Evolutionary conservation across 2,113 vertebrate species (phyloP), one percentile per base, ranked within the genome.

Genomic region (Pelecanus crispus): DNA sequence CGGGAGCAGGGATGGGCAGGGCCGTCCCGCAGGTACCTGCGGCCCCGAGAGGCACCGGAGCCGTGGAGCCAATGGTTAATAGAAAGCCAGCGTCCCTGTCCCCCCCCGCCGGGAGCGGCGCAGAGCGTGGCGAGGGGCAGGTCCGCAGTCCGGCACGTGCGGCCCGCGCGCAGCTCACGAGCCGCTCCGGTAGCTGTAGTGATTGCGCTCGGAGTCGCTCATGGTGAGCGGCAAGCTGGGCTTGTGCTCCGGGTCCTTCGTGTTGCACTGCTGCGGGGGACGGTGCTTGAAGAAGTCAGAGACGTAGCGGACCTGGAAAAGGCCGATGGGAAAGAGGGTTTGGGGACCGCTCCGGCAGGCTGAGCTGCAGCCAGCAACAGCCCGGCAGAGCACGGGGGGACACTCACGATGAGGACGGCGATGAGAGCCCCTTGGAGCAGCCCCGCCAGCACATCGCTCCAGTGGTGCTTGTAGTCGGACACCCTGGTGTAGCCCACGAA

Each of bases 401-500:
- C 59, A 98, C 98, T 99, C 97, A 99, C 99, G 0, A 98, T 98
- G 81, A 99, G 98, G 45, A 98, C 31, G 13, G 99, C 99, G 10
- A 99, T 97, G 28, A 99, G 98, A 1, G 99, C 99, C 36, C 99
- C 99, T 95, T 99, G 99, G 90, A 99, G 98, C 93, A 99, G 98
- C 82, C 99, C 99, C 13, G 97, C 97, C 83, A 99, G 97, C 58
- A 99, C 99, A 3, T 99, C 99, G 6, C 99, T 99, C 99, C 99
- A 99, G 98, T 99, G 99, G 97, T 99, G 99, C 83, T 99, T 99
- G 98, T 99, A 99, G 98, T 99, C 99, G 0, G 99, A 99, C 70
- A 99, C 98, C 0, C 99, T 97, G 75, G 99, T 99, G 98, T 99
- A 99, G 90, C 99, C 99, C 95, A 99, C 99, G 4, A 99, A 99